Conservation (phyloP, 2,888 invertebrate genomes). For the Idaea dimidiata region DNA sequence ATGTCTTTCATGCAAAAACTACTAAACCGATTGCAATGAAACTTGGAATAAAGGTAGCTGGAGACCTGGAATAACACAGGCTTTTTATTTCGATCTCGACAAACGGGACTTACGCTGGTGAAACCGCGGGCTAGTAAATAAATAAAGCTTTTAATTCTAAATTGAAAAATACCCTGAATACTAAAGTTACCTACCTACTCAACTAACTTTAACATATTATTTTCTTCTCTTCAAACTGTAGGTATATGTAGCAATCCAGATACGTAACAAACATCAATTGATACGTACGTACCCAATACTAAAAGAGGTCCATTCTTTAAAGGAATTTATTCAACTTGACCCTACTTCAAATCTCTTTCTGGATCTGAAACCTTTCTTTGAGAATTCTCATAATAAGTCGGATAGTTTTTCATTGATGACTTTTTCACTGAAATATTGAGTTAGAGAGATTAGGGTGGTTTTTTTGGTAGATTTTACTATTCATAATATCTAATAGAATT, state of each 20-base stretch:
- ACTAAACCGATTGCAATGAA: no score
- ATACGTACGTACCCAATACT: not conserved
- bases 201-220: not conserved
- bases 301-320: not conserved
- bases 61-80: no score
- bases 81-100: no score
- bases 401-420: not conserved
- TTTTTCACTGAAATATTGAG: not conserved
- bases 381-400: not conserved
- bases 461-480: not conserved
- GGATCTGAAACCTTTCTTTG: constrained; percentile 1
- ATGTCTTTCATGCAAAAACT: no score
- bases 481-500: constrained; percentile 3
- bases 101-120: no score
- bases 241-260: not conserved
- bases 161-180: not conserved
- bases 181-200: not conserved
- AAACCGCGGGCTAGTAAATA: no score
- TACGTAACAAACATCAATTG: not conserved
- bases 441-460: not conserved
- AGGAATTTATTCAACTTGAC: not conserved
- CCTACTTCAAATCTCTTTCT: constrained; percentile 1
- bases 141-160: not conserved
- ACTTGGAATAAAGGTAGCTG: no score
- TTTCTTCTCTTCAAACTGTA: not conserved